Evolutionary conservation across 2,888 invertebrate species (phyloP), one percentile per base, ranked within the genome.

Genomic region (Lagria hirta): DNA sequence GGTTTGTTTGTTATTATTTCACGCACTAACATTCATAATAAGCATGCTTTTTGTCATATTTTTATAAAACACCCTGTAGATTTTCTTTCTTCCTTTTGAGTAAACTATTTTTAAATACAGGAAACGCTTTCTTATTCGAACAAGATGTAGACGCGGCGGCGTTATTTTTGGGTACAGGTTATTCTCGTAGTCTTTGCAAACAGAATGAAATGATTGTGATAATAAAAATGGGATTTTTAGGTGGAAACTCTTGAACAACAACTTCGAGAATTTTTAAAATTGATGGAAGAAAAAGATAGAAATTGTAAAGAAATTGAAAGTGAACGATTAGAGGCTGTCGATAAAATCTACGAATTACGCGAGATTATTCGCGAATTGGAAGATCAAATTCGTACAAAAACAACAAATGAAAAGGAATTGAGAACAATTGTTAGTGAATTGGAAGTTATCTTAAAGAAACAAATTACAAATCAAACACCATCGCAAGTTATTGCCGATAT

Each of bases 321-420:
- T 1, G 88, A 90, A 51, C 70, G 88, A 1, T 82, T 86, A 66
- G 82, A 82, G n/a, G 81, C 85, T 0, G 78, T 84, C 16, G 86
- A 88, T 36, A 88, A 89, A 68, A 81, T 88, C 12, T 76, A 76
- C 57, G 76, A 84, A 6, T 73, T 91, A 8, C 74, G 88, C 17
- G 89, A 91, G 43, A 84, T 90, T 35, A 86, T 92, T 35, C 75
- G 80, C 0, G 86, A 86, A 53, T 69, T 90, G 22, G 92, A 93
- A 64, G 73, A 73, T 1, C 88, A 91, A 63, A 70, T 90, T 1
- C 86, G 88, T 63, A 73, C 75, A 6, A 86, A 86, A 62, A 73
- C 76, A 0, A 69, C 75, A 0, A 77, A 78, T 28, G 88, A 88
- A 61, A 66, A 70, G 1, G 78, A 82, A 37, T 75, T 84, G 18